phyloP scores from a whole-genome alignment of 2,797 vertebrate genomes.

The Toxotes lorentzi region DNA sequence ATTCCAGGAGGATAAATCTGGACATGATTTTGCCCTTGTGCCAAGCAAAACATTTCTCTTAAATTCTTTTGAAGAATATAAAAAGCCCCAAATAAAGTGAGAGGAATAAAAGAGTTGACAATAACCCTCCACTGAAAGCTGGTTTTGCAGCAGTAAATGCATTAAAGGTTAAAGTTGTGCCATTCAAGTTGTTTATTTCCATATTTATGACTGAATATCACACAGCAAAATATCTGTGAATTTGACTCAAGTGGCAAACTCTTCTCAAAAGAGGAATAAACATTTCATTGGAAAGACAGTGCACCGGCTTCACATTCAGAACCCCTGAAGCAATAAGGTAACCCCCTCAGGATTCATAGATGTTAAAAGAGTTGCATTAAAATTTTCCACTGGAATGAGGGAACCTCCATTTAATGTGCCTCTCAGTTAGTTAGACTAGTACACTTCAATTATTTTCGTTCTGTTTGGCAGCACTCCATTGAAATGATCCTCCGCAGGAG shows the following conservation, averaged over 20 bases:
- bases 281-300: conserved; percentile 57
- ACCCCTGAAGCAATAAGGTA: conserved; percentile 56
- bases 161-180: conserved; percentile 40
- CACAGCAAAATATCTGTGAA: conserved; percentile 47
- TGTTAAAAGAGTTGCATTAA: conserved; percentile 49
- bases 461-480: conserved; percentile 58
- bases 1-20: neutral
- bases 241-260: conserved; percentile 47
- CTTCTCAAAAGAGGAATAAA: conserved; percentile 46
- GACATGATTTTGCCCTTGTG: neutral
- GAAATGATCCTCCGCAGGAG: conserved; percentile 52
- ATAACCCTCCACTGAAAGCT: conserved; percentile 22
- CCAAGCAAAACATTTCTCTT: neutral
- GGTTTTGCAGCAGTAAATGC: conserved; percentile 38
- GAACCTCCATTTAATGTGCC: conserved; percentile 42
- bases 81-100: conserved; percentile 24
- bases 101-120: conserved; percentile 3
- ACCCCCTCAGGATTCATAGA: conserved; percentile 55
- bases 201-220: conserved; percentile 54
- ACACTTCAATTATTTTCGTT: conserved; percentile 59
- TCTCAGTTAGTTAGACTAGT: conserved; percentile 52
- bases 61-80: conserved; percentile 7
- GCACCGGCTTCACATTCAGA: conserved; percentile 37
- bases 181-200: conserved; percentile 45
- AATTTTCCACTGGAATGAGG: conserved; percentile 25